Evolutionary conservation across 2,888 invertebrate genomes (phyloP), one percentile per base, ranked within the genome.

Genomic region (Cheilosia urbana): DNA sequence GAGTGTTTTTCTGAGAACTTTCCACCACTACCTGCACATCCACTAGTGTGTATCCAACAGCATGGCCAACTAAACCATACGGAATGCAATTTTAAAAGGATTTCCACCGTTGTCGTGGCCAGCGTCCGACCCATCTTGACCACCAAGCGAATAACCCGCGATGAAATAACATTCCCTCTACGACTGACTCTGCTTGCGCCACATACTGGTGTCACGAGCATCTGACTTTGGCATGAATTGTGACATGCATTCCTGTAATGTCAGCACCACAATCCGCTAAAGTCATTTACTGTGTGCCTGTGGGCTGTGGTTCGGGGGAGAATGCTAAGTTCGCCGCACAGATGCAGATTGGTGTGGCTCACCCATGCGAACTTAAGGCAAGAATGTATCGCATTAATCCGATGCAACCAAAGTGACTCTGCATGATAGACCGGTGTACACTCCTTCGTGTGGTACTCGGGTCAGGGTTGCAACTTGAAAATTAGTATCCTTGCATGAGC

Each of bases 211-310:
- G 11, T 51, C 40, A 24, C 17, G 34, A n/a, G 19, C 37, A 72
- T 40, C 40, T 73, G 72, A 21, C 72, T 73, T 40, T 72, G 71
- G 51, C 15, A 62, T 60, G 72, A 71, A 47, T 47, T 58, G 51
- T 30, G 19, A 60, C 42, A 17, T 51, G 37, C 9, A 65, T 51
- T 49, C 13, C 51, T 62, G 49, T 5, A 17, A 62, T 53, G 30
- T 42, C 53, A 53, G n/a, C 53, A 63, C 72, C 60, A 53, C 51
- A 53, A 27, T 9, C 72, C 58, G 27, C 17, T 51, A n/a, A 37
- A 34, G 19, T 69, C 15, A 6, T 17, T 49, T 13, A 17, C 15
- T 51, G 11, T 19, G 15, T 37, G 7, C 49, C 19, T 51, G 40
- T 19, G 27, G 7, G 51, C 19, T 60, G 49, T 27, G 40, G 19